Evolutionary conservation across 1,140 invertebrate genomes (phyloP).

Genomic region (Magallana angulata): DNA sequence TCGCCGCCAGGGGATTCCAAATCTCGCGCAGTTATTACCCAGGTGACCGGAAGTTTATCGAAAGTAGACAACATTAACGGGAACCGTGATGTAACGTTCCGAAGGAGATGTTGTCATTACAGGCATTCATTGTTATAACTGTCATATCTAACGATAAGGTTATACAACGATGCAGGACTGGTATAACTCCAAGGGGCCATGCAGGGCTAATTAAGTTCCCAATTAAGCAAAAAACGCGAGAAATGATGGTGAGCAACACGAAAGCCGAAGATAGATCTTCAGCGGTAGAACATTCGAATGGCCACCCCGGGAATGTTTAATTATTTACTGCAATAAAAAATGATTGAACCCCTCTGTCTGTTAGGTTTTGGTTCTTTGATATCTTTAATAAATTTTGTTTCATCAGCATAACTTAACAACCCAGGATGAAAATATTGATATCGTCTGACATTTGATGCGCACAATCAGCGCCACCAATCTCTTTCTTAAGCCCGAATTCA

Average conservation of each 20-base stretch:
- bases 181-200: slow-evolving; percentile 29
- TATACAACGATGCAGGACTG: not conserved
- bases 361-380: slow-evolving; percentile 5
- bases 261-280: slow-evolving; percentile 18
- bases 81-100: slow-evolving; percentile 19
- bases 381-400: slow-evolving; percentile 19
- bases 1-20: not conserved
- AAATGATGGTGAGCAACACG: slow-evolving; percentile 22
- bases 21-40: slow-evolving; percentile 7
- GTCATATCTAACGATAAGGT: slow-evolving; percentile 26
- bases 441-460: not conserved
- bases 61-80: not conserved
- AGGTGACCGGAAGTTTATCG: slow-evolving; percentile 25
- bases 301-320: slow-evolving; percentile 22
- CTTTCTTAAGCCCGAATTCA: not conserved
- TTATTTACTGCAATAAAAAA: slow-evolving; percentile 28
- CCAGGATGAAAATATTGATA: not conserved
- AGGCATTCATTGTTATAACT: slow-evolving; percentile 30
- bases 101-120: slow-evolving; percentile 23
- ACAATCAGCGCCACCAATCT: not conserved
- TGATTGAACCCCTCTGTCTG: not conserved
- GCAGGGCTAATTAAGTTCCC: slow-evolving; percentile 32
- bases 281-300: slow-evolving; percentile 27
- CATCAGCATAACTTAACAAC: slow-evolving; percentile 4
- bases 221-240: slow-evolving; percentile 28